phyloP scores from a whole-genome alignment of 2,113 vertebrate genomes.

The Burhinus bistriatus region DNA sequence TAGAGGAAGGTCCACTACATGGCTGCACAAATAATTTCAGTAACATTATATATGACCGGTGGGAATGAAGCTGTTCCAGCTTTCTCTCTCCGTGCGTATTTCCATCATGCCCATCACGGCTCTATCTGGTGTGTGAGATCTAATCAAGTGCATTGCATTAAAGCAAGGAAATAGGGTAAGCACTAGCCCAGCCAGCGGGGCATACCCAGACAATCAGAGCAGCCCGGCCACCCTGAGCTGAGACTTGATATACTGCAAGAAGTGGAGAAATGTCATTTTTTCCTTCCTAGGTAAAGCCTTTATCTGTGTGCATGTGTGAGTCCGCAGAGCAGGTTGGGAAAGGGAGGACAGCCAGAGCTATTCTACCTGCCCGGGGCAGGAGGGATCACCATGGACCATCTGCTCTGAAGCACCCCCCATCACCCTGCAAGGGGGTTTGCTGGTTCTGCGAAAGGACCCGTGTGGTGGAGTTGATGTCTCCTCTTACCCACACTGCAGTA shows the following conservation, averaged over 20 bases:
- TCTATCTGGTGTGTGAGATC: neutral
- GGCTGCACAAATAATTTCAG: neutral
- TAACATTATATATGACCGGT: neutral
- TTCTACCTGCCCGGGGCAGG: neutral
- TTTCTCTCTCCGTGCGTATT: neutral
- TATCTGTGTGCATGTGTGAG: neutral
- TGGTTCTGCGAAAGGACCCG: neutral
- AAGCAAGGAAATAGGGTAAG: neutral
- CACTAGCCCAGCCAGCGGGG: neutral
- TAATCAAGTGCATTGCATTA: neutral
- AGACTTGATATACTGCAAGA: neutral
- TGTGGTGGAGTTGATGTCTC: neutral
- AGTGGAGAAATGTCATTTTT: neutral
- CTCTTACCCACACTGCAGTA: neutral
- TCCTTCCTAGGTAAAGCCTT: neutral
- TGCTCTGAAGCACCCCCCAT: neutral
- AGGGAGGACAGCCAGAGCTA: neutral
- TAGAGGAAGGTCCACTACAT: neutral
- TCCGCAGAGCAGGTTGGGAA: fast-evolving
- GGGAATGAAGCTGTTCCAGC: neutral
- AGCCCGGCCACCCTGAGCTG: neutral
- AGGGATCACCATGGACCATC: neutral
- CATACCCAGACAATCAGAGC: neutral
- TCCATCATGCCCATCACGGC: neutral
- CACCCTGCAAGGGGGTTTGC: neutral